Evolutionary conservation across 2,113 vertebrate species (phyloP).

Genomic region (Ceuthmochares aereus): DNA sequence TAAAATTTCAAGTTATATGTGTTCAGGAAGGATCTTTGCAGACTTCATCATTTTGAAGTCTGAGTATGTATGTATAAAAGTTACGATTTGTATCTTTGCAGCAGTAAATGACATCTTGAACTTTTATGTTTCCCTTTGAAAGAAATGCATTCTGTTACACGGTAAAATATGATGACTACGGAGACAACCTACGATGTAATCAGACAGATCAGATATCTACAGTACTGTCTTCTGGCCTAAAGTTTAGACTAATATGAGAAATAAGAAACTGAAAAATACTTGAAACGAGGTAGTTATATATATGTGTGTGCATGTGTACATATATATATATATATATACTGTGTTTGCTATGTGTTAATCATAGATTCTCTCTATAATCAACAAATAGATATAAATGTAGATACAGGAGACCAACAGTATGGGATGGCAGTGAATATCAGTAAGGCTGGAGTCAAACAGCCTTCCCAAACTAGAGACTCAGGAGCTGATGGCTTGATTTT

Average conservation of each 20-base stretch:
- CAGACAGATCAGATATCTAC: not conserved
- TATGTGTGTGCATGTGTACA: too few relatives aligned
- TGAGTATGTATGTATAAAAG: not conserved
- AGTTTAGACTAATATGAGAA: not conserved
- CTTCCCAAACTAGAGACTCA: not conserved
- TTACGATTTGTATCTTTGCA: not conserved
- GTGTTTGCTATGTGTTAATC: not conserved
- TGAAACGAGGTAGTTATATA: not conserved
- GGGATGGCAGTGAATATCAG: not conserved
- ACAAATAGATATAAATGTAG: not conserved
- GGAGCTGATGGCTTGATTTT: not conserved
- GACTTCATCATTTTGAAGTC: not conserved
- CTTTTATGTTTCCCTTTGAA: not conserved
- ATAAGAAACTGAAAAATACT: not conserved
- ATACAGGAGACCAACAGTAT: too few relatives aligned
- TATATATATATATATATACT: too few relatives aligned
- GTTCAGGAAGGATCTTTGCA: not conserved
- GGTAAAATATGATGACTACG: not conserved
- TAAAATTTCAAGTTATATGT: not conserved
- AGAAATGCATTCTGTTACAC: not conserved
- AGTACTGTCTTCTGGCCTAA: not conserved
- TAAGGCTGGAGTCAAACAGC: not conserved
- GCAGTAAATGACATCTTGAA: not conserved
- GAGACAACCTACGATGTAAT: not conserved
- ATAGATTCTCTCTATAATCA: not conserved